Base-by-base conservation (phyloP, 2,888 invertebrate species). In the Xanthorhoe designata region DNA sequence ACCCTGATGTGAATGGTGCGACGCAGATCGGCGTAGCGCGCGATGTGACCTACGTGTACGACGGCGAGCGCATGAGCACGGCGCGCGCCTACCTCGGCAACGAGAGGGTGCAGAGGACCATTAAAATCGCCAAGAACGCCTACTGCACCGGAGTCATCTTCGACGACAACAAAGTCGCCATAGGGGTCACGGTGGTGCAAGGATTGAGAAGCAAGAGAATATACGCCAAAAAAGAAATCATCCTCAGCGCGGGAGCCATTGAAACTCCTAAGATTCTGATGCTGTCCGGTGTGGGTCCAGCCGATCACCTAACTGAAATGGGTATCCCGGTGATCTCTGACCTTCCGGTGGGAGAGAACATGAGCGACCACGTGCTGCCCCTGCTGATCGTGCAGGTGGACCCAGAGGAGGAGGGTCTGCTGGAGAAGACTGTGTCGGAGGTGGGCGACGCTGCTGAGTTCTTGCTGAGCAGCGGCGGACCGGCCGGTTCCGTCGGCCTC, bases 261-360 rank as follows among this genome's bases (percentile, higher is more conserved):
- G 87, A 79, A 0, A 85, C 86, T 0, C 83, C 90, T 8, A 88
- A 90, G 47, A 78, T 91, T 61, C 64, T 91, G 57, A 78, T 87
- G 87, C 64, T 85, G 24, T 91, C 90, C 0, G 91, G 91, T 0
- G 69, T 91, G 1, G 91, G 90, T 0, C 86, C 81, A 0, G 75
- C 79, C 1, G 74, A 78, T 0, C 88, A 88, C 55, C 74, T 90
- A 42, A 42, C 68, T 5, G 53, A 68, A 5, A 71, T 86, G 58
- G 74, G 75, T 0, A 83, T 90, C 17, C 63, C 73, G 0, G 79
- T 86, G 2, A 76, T 74, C 42, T 76, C 74, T 0, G 76, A 89
- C 61, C 64, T 87, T 17, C 80, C 89, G 0, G 90, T 91, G 2
- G 90, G 90, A 0, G 75, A 84, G 0, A 74, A 80, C 32, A 78